Evolutionary conservation across 2,888 invertebrate genomes (phyloP).

Genomic region (Allygus modestus): DNA sequence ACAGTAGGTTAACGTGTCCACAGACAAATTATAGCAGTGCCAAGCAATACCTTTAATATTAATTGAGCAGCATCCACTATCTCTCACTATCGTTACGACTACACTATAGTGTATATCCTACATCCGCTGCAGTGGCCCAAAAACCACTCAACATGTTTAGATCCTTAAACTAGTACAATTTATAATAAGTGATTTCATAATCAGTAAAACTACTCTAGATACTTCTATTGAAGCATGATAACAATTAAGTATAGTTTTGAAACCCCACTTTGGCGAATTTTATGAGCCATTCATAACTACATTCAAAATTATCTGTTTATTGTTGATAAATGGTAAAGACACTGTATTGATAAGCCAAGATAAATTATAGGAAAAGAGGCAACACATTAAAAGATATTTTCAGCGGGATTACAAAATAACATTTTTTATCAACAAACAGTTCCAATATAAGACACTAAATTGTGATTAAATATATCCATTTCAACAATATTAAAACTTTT

Average conservation of each 20-base stretch:
- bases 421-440: too few relatives aligned
- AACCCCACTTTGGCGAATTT: too few relatives aligned
- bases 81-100: conserved; percentile 13
- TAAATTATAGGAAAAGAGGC: too few relatives aligned
- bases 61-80: conserved; percentile 29
- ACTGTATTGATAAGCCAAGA: too few relatives aligned
- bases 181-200: background rate
- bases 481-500: background rate
- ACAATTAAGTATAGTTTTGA: conserved; percentile 1
- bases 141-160: background rate
- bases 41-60: conserved; percentile 1
- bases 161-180: background rate
- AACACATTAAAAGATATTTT: too few relatives aligned
- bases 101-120: background rate
- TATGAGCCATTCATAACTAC: too few relatives aligned
- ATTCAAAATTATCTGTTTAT: too few relatives aligned
- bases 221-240: background rate
- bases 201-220: background rate
- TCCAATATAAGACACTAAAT: too few relatives aligned
- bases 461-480: too few relatives aligned
- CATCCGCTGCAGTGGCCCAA: background rate
- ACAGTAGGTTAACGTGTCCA: too few relatives aligned
- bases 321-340: too few relatives aligned
- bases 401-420: too few relatives aligned
- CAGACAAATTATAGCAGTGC: background rate